These are phyloP conservation scores for Trochalopteron elliotii DNA, from an alignment of 2,113 vertebrate genomes.

Conservation along the genomic window DNA sequence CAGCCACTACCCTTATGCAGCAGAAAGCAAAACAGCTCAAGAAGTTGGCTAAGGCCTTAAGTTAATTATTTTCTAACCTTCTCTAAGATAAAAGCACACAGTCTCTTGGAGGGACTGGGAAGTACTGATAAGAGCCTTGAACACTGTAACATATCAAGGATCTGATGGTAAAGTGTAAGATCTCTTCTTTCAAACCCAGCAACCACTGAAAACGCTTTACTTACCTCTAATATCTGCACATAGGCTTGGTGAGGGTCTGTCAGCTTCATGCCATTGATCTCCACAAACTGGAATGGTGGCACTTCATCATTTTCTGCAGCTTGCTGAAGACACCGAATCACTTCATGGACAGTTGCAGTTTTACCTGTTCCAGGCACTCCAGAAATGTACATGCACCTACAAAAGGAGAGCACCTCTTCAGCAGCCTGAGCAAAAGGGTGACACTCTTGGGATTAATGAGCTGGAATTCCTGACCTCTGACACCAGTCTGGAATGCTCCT, in stretches of 20 bases:
- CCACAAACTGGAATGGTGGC: slow-evolving; percentile 83
- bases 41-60: not conserved
- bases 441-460: not conserved
- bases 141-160: not conserved
- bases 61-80: not conserved
- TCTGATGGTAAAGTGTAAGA: not conserved
- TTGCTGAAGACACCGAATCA: slow-evolving; percentile 84
- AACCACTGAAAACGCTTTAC: not conserved
- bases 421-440: not conserved
- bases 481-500: not conserved
- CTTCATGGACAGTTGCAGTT: slow-evolving; percentile 93
- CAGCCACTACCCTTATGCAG: not conserved
- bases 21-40: not conserved
- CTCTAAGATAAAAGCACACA: not conserved
- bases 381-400: slow-evolving; percentile 96
- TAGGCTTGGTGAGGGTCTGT: slow-evolving; percentile 96
- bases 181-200: not conserved
- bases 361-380: slow-evolving; percentile 97
- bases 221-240: slow-evolving; percentile 91
- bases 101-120: not conserved
- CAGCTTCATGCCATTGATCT: slow-evolving; percentile 98
- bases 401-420: not conserved
- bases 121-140: not conserved
- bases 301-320: slow-evolving; percentile 81
- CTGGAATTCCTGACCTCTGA: not conserved